These are phyloP conservation scores for Allophyes oxyacanthae DNA, from an alignment of 2,888 invertebrate genomes.

Conservation along the genomic window DNA sequence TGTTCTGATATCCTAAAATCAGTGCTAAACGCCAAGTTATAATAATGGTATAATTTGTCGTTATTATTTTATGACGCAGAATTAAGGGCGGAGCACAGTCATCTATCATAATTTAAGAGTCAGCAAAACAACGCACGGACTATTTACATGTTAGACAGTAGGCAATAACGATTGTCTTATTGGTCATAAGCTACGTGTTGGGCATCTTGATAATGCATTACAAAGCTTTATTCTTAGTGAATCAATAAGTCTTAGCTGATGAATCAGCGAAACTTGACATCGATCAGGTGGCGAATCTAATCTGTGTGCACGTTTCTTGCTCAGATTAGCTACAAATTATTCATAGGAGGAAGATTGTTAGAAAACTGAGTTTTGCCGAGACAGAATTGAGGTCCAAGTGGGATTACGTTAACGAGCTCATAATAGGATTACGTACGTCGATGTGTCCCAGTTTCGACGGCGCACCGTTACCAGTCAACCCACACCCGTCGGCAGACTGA, in stretches of 20 bases:
- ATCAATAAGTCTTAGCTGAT: slow-evolving; percentile 60
- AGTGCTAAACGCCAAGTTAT: slow-evolving; percentile 59
- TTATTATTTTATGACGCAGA: slow-evolving; percentile 72
- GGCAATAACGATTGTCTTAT: slow-evolving; percentile 62
- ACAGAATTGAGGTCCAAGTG: slow-evolving; percentile 72
- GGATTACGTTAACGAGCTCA: slow-evolving; percentile 86
- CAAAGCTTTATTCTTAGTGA: slow-evolving; percentile 52
- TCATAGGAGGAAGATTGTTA: slow-evolving; percentile 43
- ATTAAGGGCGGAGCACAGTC: slow-evolving; percentile 68
- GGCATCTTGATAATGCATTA: slow-evolving; percentile 63
- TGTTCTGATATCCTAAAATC: slow-evolving; percentile 52
- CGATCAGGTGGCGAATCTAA: slow-evolving; percentile 27
- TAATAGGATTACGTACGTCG: slow-evolving; percentile 85
- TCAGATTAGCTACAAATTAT: slow-evolving; percentile 18
- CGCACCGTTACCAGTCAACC: slow-evolving; percentile 78
- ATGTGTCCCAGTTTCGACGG: slow-evolving; percentile 80
- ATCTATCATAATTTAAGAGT: slow-evolving; percentile 75
- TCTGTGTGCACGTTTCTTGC: slow-evolving; percentile 17
- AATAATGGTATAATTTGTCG: slow-evolving; percentile 75
- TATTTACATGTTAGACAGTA: slow-evolving; percentile 58
- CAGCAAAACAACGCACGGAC: slow-evolving; percentile 65
- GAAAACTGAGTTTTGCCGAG: slow-evolving; percentile 56
- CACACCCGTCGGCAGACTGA: slow-evolving; percentile 76
- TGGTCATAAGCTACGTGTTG: slow-evolving; percentile 61
- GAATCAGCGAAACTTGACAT: slow-evolving; percentile 55